phyloP scores from a whole-genome alignment of 2,113 vertebrate genomes.

The Sylvilagus bachmani region DNA sequence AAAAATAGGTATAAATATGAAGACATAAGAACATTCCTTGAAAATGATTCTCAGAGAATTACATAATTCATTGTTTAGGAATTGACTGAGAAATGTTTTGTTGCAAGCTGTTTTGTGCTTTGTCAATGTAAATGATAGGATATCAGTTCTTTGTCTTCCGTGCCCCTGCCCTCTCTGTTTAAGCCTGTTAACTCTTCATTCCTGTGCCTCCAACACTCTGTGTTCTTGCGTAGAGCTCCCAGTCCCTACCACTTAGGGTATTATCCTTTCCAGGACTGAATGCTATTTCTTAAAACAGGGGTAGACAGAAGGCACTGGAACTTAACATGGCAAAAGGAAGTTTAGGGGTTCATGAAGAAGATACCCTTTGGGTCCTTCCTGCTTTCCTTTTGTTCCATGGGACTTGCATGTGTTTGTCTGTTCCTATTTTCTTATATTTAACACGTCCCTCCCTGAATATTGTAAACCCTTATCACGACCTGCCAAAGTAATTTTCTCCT shows the following conservation, averaged over 20 bases:
- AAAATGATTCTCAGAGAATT: background rate
- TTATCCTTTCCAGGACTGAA: background rate
- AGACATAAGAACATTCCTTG: background rate
- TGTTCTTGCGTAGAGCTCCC: background rate
- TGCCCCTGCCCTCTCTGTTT: background rate
- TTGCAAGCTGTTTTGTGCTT: background rate
- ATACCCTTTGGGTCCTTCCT: background rate
- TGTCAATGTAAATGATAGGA: background rate
- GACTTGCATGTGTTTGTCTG: background rate
- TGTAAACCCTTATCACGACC: background rate
- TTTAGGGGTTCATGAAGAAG: background rate
- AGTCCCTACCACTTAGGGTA: background rate
- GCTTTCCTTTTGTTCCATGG: background rate
- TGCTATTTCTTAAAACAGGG: background rate
- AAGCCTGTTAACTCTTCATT: background rate
- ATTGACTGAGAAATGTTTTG: slow-evolving; percentile 27
- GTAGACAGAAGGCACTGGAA: background rate
- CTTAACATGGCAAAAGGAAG: background rate
- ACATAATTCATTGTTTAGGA: background rate
- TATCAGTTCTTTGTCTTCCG: background rate
- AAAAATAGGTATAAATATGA: background rate
- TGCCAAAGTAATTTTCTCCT: background rate
- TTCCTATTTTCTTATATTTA: slow-evolving; percentile 14
- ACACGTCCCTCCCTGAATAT: background rate
- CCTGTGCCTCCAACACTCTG: background rate